Conservation (phyloP, 2,113 vertebrate genomes). For the Sphyrna mokarran region DNA sequence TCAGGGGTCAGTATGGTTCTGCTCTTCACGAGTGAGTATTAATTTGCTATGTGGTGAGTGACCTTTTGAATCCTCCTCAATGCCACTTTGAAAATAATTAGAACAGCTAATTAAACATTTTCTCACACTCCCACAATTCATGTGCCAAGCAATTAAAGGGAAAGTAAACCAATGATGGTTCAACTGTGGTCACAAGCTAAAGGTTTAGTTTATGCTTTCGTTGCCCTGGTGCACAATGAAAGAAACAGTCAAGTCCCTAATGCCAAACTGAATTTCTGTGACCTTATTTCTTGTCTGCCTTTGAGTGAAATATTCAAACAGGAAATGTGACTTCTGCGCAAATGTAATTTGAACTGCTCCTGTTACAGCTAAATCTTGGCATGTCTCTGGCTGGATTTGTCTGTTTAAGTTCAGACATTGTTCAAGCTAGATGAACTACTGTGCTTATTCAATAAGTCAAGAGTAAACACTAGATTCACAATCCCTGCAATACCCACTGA, state of each 20-base stretch:
- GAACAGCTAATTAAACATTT: background rate
- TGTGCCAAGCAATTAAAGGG: background rate
- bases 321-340: background rate
- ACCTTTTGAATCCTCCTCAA: background rate
- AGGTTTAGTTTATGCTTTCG: background rate
- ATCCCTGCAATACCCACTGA: background rate
- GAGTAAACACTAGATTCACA: background rate
- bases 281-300: background rate
- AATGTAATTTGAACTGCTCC: slow-evolving; percentile 11
- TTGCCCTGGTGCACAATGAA: background rate
- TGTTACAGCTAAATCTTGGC: background rate
- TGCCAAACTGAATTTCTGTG: background rate
- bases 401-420: background rate
- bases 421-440: background rate
- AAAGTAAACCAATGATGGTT: background rate
- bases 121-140: background rate
- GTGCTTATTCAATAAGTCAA: background rate
- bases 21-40: background rate
- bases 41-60: background rate
- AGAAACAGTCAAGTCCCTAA: background rate
- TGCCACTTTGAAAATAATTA: background rate
- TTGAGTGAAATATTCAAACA: slow-evolving; percentile 5
- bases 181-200: background rate
- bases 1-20: background rate
- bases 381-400: background rate